Percentiles rank a stretch among this genome's conserved stretches.
phyloP scores from a whole-genome alignment of 2,113 vertebrate species.

The Abramis brama region DNA sequence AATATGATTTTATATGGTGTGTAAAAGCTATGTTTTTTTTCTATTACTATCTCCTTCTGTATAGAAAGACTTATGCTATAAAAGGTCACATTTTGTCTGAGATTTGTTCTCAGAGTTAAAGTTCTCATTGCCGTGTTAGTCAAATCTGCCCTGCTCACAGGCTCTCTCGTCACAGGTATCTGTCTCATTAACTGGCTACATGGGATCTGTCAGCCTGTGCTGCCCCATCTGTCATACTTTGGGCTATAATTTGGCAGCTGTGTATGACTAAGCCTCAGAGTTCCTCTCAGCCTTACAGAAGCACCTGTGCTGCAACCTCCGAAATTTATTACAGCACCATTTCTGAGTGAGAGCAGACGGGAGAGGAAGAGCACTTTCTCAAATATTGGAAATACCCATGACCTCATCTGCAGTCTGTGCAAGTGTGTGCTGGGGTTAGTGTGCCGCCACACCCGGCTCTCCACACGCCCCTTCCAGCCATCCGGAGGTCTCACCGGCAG shows the following conservation, averaged over 20 bases:
- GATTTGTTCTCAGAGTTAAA: conserved; percentile 3
- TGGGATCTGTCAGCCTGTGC: conserved; percentile 31
- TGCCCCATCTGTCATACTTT: conserved; percentile 27
- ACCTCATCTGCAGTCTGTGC: conserved; percentile 36
- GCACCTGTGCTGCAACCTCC: conserved; percentile 49
- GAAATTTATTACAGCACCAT: conserved; percentile 15
- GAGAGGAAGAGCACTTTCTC: conserved; percentile 12
- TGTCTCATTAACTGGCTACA: conserved; percentile 37
- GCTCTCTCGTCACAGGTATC: conserved; percentile 23
- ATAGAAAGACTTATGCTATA: not conserved
- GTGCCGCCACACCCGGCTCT: not conserved
- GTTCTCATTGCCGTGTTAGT: conserved; percentile 29
- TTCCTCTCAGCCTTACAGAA: conserved; percentile 28
- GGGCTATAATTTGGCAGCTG: conserved; percentile 52
- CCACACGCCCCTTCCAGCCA: not conserved
- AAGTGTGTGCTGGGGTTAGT: conserved; percentile 17
- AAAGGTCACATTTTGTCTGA: conserved; percentile 16
- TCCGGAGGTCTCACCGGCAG: conserved; percentile 17
- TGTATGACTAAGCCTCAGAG: conserved; percentile 46
- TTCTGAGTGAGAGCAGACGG: not conserved
- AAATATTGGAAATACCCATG: conserved; percentile 42
- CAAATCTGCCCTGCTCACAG: conserved; percentile 13
- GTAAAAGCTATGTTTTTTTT: not conserved
- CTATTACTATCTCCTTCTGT: not conserved
- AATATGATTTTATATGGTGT: no score